These are phyloP conservation scores for Ursus arctos DNA, from an alignment of 2,113 vertebrate genomes.

Conservation along the genomic window DNA sequence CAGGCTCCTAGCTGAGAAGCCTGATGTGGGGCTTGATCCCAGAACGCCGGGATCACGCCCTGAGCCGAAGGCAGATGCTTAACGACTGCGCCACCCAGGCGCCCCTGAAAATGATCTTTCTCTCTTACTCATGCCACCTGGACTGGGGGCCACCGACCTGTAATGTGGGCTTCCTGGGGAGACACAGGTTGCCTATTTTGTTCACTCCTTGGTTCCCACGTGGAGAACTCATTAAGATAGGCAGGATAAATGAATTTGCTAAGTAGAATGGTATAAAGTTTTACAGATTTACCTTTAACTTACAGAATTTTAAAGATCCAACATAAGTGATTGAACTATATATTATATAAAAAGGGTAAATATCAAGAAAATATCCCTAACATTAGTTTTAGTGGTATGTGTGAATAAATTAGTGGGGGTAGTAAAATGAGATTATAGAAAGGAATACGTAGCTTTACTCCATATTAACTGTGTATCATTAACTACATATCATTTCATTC, in stretches of 20 bases:
- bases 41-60: too few relatives aligned
- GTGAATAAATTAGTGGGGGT: neutral
- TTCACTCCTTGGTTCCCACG: neutral
- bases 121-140: neutral
- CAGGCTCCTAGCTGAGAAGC: too few relatives aligned
- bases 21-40: too few relatives aligned
- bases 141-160: accelerated
- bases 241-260: too few relatives aligned
- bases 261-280: neutral
- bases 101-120: neutral
- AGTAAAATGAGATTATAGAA: neutral
- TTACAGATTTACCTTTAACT: neutral
- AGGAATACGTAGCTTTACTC: accelerated
- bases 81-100: too few relatives aligned
- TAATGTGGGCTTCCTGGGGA: neutral
- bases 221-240: neutral
- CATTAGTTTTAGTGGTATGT: neutral
- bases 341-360: neutral
- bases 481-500: neutral
- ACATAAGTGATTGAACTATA: neutral
- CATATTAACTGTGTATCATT: neutral
- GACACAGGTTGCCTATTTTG: accelerated
- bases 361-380: neutral
- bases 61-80: too few relatives aligned
- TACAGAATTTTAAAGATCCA: neutral